These are phyloP conservation scores for Lepidostoma basale DNA, from an alignment of 1,140 invertebrate genomes.

Conservation along the genomic window DNA sequence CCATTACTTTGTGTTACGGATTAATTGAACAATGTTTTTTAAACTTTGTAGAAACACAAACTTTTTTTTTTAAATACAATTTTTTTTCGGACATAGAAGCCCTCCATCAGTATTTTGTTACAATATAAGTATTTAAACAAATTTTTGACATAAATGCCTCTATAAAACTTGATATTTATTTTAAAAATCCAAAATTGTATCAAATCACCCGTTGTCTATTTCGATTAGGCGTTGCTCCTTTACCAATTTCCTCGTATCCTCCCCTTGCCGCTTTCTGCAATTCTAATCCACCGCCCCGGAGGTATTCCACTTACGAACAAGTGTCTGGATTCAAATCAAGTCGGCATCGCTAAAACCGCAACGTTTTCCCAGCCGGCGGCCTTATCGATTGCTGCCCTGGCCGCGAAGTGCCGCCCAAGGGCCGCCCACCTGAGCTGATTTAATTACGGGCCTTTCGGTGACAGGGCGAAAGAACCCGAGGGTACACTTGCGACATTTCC, in stretches of 20 bases:
- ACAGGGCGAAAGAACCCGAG: slow-evolving; percentile 22
- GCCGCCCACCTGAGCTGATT: slow-evolving; percentile 28
- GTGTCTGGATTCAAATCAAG: slow-evolving; percentile 10
- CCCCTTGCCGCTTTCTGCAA: not conserved
- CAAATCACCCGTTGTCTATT: too few species aligned
- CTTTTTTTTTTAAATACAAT: too few species aligned
- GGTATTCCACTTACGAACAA: not conserved
- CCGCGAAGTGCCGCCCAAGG: slow-evolving; percentile 19
- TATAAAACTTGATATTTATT: too few species aligned
- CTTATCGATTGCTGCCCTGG: slow-evolving; percentile 31
- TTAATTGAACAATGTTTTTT: too few species aligned
- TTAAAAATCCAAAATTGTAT: too few species aligned
- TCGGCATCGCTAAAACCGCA: not conserved
- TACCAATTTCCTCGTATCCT: not conserved
- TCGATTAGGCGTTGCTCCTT: not conserved
- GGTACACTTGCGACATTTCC: not conserved
- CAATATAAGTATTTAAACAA: too few species aligned
- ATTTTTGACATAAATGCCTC: too few species aligned
- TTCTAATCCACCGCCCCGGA: not conserved
- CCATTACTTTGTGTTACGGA: too few species aligned
- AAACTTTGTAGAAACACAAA: too few species aligned
- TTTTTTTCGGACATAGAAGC: too few species aligned
- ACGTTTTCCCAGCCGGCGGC: slow-evolving; percentile 8
- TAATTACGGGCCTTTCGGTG: slow-evolving; percentile 33
- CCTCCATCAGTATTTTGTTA: too few species aligned